A percentile compares a stretch with the other conserved stretches of the same genome.
Evolutionary conservation across 2,797 vertebrate species (phyloP).

Genomic region (Sebastes matsubarae): DNA sequence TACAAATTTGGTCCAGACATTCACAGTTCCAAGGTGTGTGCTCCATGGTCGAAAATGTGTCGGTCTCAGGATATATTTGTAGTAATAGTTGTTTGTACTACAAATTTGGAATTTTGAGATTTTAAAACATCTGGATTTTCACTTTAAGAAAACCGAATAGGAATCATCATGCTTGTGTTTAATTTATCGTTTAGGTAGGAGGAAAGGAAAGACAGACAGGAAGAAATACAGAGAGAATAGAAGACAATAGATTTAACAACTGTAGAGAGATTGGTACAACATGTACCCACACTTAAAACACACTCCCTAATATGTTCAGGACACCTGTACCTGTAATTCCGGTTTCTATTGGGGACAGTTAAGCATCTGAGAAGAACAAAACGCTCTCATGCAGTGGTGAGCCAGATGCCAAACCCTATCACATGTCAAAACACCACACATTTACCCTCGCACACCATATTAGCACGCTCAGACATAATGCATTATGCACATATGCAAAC

Average conservation of each 20-base stretch:
- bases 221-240: background rate
- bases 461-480: background rate
- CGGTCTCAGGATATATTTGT: background rate
- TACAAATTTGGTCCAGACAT: no score
- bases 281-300: background rate
- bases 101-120: background rate
- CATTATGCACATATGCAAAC: background rate
- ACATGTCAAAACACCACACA: constrained; percentile 18
- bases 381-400: background rate
- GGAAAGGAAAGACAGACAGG: background rate
- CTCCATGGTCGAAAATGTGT: background rate
- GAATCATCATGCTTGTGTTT: background rate
- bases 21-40: background rate
- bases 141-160: background rate
- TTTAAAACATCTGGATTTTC: background rate
- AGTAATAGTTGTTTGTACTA: background rate
- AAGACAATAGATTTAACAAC: constrained; percentile 17
- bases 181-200: background rate
- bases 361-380: constrained; percentile 22
- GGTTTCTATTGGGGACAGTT: constrained; percentile 22
- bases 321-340: constrained; percentile 1
- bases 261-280: background rate
- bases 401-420: constrained; percentile 37
- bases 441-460: background rate
- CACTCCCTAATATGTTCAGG: background rate